Evolutionary conservation across 2,888 invertebrate genomes (phyloP), one percentile per base, ranked within the genome.

Genomic region (Chalcis sispes): DNA sequence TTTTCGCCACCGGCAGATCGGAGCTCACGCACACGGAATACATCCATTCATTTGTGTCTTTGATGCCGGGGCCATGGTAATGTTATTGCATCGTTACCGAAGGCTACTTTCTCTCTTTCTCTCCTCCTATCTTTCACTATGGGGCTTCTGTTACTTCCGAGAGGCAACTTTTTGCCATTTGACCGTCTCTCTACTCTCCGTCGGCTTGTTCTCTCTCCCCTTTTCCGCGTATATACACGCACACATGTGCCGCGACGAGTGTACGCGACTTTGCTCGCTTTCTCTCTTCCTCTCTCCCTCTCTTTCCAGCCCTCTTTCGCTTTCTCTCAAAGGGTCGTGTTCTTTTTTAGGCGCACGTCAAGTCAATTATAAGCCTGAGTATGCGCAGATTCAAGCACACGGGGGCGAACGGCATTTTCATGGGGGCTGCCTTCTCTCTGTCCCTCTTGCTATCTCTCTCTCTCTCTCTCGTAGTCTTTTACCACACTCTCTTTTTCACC

Each of bases 61-160:
- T 85, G 83, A 83, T 13, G 54, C 58, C 42, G 23, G 32, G 40
- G 80, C 81, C 81, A 84, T 83, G 84, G 83, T 86, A 86, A 86
- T 86, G 85, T 85, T 85, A 85, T 86, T 86, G 85, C 85, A 84
- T 84, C 83, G 84, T 85, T 85, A 84, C 82, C 79, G 79, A 82
- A 83, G 81, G 79, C 81, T 48, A n/a, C 18, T 54, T 29, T 13
- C n/a, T 58, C 62, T 27, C 29, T 42, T 13, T 52, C 32, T 65
- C 36, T 52, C n/a, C n/a, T n/a, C n/a, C n/a, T 25, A 65, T 42
- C 5, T 4, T 4, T 36, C 4, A 20, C 59, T 20, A 46, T 54
- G 32, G 56, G 61, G 71, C 75, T 72, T 69, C 64, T 65, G 70
- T 65, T 65, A 42, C 48, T 62, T 58, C 62, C 50, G 48, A 29